These are phyloP conservation scores for Xenopus laevis DNA, from an alignment of 2,113 vertebrate genomes.

Conservation along the genomic window DNA sequence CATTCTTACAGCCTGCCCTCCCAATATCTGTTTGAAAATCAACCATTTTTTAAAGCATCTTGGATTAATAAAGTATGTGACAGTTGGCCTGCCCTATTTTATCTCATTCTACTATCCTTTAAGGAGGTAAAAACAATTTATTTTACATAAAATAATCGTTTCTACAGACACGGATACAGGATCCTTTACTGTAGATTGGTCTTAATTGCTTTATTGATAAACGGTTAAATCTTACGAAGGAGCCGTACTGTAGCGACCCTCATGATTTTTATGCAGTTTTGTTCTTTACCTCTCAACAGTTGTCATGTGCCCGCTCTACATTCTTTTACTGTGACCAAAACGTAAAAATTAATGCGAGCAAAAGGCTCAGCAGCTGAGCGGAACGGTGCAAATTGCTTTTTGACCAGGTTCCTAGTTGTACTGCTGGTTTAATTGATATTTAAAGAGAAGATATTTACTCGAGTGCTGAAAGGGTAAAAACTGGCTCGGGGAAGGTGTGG, in stretches of 20 bases:
- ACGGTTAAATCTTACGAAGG: not conserved
- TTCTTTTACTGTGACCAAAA: conserved; percentile 79
- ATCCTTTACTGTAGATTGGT: too few species aligned
- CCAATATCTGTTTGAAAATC: too few species aligned
- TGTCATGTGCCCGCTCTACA: conserved; percentile 74
- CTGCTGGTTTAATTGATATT: conserved; percentile 89
- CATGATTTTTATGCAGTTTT: conserved; percentile 8
- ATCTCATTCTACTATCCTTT: too few species aligned
- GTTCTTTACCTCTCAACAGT: conserved; percentile 65
- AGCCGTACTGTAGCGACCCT: conserved; percentile 1
- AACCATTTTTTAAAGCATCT: too few species aligned
- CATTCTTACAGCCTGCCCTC: too few species aligned
- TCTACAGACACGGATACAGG: too few species aligned
- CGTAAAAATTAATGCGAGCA: conserved; percentile 79
- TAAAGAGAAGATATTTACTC: conserved; percentile 82
- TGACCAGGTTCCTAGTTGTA: conserved; percentile 83
- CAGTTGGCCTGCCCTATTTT: too few species aligned
- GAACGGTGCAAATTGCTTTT: conserved; percentile 92
- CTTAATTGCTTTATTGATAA: conserved; percentile 34
- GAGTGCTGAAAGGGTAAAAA: conserved; percentile 90
- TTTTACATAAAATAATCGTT: too few species aligned
- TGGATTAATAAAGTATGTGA: too few species aligned
- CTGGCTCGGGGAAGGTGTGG: conserved; percentile 83
- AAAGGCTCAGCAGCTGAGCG: conserved; percentile 80
- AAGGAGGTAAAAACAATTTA: too few species aligned